Evolutionary conservation across 2,888 invertebrate genomes (phyloP).

Genomic region (Philereme transversata): DNA sequence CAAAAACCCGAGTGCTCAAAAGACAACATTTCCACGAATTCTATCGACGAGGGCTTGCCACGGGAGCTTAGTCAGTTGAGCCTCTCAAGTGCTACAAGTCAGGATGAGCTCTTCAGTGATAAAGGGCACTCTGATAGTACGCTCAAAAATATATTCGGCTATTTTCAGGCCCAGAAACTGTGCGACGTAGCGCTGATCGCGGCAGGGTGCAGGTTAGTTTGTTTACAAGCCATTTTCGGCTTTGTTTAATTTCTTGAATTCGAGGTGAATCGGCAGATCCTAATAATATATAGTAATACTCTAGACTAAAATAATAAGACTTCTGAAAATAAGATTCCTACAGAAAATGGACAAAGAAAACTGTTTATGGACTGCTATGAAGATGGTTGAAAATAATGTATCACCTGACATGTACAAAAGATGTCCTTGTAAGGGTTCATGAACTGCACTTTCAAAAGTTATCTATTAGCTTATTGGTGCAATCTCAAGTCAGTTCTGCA

Average conservation of each 20-base stretch:
- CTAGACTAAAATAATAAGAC: background rate
- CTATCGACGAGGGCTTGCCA: constrained; percentile 84
- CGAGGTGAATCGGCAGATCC: background rate
- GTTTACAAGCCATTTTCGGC: constrained; percentile 25
- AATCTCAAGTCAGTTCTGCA: background rate
- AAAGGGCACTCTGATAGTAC: constrained; percentile 92
- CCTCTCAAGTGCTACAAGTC: constrained; percentile 86
- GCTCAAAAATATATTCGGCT: constrained; percentile 91
- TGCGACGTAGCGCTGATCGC: constrained; percentile 95
- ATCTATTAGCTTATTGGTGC: constrained; percentile 8
- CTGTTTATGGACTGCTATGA: background rate
- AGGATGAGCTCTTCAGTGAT: constrained; percentile 91
- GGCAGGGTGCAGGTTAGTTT: constrained; percentile 86
- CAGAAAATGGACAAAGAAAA: constrained; percentile 16
- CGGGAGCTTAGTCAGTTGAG: constrained; percentile 87
- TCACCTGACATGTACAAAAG: constrained; percentile 22
- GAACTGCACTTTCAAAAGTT: constrained; percentile 29
- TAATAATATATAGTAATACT: background rate
- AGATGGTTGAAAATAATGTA: constrained; percentile 12
- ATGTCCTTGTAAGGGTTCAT: constrained; percentile 31
- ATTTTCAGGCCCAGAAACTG: constrained; percentile 91
- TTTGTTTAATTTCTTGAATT: background rate
- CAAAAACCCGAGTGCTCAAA: constrained; percentile 71
- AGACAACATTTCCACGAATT: constrained; percentile 79
- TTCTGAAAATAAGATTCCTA: background rate